These are phyloP conservation scores for Lithobates pipiens DNA, from an alignment of 2,797 vertebrate genomes.

Conservation along the genomic window DNA sequence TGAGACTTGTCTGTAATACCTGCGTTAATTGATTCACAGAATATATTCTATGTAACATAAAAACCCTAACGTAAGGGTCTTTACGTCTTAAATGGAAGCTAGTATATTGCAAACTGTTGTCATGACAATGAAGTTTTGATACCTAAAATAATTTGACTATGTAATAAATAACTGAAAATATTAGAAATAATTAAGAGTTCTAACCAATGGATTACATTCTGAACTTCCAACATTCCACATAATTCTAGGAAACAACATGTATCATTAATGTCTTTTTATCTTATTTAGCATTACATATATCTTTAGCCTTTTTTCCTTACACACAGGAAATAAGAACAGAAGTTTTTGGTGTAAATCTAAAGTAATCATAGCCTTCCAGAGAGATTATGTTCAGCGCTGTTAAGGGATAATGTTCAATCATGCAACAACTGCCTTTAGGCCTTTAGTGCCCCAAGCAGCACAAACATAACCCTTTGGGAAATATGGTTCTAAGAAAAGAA, in stretches of 20 bases:
- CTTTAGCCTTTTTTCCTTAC: background rate
- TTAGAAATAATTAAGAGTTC: too few species aligned
- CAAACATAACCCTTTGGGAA: constrained; percentile 67
- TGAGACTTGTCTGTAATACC: too few species aligned
- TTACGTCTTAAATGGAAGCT: too few species aligned
- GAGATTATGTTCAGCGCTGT: constrained; percentile 48
- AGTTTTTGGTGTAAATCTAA: constrained; percentile 57
- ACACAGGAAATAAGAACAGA: constrained; percentile 37
- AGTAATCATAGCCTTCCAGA: constrained; percentile 53
- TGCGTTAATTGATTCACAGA: too few species aligned
- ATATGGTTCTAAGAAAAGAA: constrained; percentile 30
- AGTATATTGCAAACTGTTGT: too few species aligned
- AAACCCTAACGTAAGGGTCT: too few species aligned
- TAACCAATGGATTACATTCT: too few species aligned
- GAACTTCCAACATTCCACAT: too few species aligned
- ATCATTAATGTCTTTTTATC: background rate
- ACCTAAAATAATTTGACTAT: too few species aligned
- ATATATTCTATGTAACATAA: too few species aligned
- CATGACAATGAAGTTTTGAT: too few species aligned
- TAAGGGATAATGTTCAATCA: constrained; percentile 62
- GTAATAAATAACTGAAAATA: too few species aligned
- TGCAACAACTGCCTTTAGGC: constrained; percentile 65
- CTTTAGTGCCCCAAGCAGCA: constrained; percentile 55
- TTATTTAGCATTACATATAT: background rate
- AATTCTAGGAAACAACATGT: background rate